phyloP scores from a whole-genome alignment of 2,113 vertebrate species.

The Nesoenas mayeri region DNA sequence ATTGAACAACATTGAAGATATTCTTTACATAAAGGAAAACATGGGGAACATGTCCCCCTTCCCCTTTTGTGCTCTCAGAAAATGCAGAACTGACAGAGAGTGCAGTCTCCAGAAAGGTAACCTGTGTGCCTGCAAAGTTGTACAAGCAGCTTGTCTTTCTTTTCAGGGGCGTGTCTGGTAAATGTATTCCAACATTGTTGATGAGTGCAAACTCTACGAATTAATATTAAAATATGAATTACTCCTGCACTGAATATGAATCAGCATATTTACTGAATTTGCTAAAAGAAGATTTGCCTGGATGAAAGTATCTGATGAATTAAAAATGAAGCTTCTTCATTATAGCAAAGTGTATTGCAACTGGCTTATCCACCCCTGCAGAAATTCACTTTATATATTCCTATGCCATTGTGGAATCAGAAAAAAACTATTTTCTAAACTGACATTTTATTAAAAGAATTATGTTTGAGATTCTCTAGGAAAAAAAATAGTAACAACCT shows the following conservation, averaged over 20 bases:
- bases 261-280: neutral
- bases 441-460: neutral
- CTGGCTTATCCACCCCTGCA: neutral
- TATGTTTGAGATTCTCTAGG: neutral
- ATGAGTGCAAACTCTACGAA: neutral
- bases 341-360: neutral
- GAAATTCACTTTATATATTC: neutral
- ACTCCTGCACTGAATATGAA: conserved; percentile 7
- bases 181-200: neutral
- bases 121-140: neutral
- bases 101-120: neutral
- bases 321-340: conserved; percentile 13
- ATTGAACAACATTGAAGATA: neutral
- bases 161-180: neutral
- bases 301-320: neutral
- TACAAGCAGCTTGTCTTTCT: neutral
- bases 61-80: neutral
- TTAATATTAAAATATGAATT: conserved; percentile 49
- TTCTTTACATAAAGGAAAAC: neutral
- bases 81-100: neutral
- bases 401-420: neutral
- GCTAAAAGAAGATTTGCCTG: conserved; percentile 14
- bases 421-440: neutral
- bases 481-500: neutral
- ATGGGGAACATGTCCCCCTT: fast-evolving